phyloP scores from a whole-genome alignment of 2,888 invertebrate genomes.

The Noctua janthina region DNA sequence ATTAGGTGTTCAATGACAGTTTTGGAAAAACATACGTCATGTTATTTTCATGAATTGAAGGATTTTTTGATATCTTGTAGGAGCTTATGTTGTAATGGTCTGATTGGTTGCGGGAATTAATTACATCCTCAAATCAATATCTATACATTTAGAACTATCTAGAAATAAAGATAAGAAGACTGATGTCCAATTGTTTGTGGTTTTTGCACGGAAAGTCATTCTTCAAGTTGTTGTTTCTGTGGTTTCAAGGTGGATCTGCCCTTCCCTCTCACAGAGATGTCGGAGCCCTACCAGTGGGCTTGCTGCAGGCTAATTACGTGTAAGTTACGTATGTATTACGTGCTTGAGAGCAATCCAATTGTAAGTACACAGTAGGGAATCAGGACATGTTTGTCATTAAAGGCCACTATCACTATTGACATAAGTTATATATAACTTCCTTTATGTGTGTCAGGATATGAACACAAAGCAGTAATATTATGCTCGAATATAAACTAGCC shows the following conservation, averaged over 20 bases:
- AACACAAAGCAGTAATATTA: slow-evolving; percentile 29
- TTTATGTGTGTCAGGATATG: slow-evolving; percentile 40
- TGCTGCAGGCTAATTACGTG: neutral
- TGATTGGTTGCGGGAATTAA: neutral
- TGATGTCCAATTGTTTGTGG: neutral
- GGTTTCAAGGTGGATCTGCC: neutral
- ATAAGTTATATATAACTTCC: slow-evolving; percentile 27
- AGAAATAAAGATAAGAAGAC: neutral
- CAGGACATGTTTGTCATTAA: slow-evolving; percentile 7
- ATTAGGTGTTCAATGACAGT: slow-evolving; percentile 46
- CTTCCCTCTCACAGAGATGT: neutral
- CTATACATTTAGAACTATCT: neutral
- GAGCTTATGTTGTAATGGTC: neutral
- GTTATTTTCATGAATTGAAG: slow-evolving; percentile 13
- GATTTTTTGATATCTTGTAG: neutral
- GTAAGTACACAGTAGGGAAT: neutral
- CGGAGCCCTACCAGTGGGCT: neutral
- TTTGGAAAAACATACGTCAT: slow-evolving; percentile 28
- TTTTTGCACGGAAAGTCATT: neutral
- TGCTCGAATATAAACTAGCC: slow-evolving; percentile 31
- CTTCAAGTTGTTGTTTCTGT: neutral
- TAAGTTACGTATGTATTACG: neutral
- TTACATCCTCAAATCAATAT: neutral
- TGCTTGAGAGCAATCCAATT: neutral
- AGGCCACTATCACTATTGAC: neutral